Evolutionary conservation across 2,797 vertebrate species (phyloP), one percentile per base, ranked within the genome.

Genomic region (Xyrichtys novacula): DNA sequence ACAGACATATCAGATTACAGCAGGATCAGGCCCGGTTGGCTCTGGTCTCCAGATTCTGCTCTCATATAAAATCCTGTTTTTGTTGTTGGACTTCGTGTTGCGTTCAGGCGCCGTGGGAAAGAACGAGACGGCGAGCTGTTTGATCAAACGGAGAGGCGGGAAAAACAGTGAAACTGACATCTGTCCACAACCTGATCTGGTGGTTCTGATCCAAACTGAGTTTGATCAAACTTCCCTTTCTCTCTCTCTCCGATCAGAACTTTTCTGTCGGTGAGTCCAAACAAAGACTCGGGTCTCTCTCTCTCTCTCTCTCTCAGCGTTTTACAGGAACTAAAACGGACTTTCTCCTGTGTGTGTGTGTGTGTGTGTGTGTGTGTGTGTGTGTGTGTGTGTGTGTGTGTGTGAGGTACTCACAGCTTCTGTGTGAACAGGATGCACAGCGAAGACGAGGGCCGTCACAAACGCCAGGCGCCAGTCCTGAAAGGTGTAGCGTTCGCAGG

Each of bases 391-490:
- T 57, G 76, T 48, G 50, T n/a, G 32, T 26, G 23, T 16, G 48
- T 12, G 14, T 22, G n/a, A 1, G 22, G 48, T 78, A 96, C 97
- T 97, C 89, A 99, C 98, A 14, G 98, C 98, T 86, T 99, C 98
- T 0, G 97, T 98, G 93, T 99, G 98, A 71, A 99, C 83, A 0
- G 98, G 97, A 84, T 99, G 98, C 49, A 96, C 95, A 1, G 96
- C 94, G 31, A 99, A 99, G 71, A 98, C 94, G 53, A 98, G 88
- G 0, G 96, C 95, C 0, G 96, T 94, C 83, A 96, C 83, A 73
- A 98, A 95, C 76, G 97, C 95, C 26, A 94, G 93, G 0, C 88
- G 87, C 0, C 89, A 75, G 56, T 95, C 94, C 69, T 92, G 83
- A 72, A 99, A 99, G 71, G 97, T 95, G 3, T 92, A 93, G 57